Base-by-base conservation (phyloP, 1,140 invertebrate species). In the Drosophila takahashii region DNA sequence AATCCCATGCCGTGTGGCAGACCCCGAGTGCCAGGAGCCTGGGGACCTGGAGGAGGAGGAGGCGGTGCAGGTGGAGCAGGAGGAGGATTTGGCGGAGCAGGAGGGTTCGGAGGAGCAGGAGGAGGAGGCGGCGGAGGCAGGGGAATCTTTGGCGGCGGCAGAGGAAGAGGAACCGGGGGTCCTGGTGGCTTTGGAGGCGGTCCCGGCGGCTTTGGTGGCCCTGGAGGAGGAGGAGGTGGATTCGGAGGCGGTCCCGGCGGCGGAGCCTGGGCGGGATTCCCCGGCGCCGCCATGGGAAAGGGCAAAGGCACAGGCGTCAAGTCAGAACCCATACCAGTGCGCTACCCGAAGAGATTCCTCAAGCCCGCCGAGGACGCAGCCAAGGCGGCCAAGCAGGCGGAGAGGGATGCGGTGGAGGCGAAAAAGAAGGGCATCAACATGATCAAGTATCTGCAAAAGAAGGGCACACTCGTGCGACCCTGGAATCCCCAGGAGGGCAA, bases 361-460 rank as follows among this genome's bases (percentile, higher is more conserved):
- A 77, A 72, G 11, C 10, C 54, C 0, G 54, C 22, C 1, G 18
- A 65, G 39, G 59, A 61, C 0, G 57, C 56, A 1, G 73, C 70
- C 10, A 61, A 27, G 29, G 70, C 74, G 9, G 58, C 56, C n/a
- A 26, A 29, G 0, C 16, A 26, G 10, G 39, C 45, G 4, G 16
- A 42, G 7, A 26, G 26, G n/a, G 59, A 71, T 15, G 52, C 54
- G 9, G 0, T 13, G 1, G 52, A 27, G 2, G 10, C 48, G 5
- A 53, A 48, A 16, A 74, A 78, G 32, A 71, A 50, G 42, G 47
- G 51, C 15, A 15, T 34, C 10, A 26, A 83, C 4, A 89, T 83
- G 77, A 64, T 86, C 27, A 57, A 77, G 9, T 81, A 81, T 36
- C 27, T 85, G 18, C 42, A 73, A 18, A 13, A 51, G 1, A 39